Evolutionary conservation across 2,113 vertebrate species (phyloP), one percentile per base, ranked within the genome.

Genomic region (Andinoacara biseriatus): DNA sequence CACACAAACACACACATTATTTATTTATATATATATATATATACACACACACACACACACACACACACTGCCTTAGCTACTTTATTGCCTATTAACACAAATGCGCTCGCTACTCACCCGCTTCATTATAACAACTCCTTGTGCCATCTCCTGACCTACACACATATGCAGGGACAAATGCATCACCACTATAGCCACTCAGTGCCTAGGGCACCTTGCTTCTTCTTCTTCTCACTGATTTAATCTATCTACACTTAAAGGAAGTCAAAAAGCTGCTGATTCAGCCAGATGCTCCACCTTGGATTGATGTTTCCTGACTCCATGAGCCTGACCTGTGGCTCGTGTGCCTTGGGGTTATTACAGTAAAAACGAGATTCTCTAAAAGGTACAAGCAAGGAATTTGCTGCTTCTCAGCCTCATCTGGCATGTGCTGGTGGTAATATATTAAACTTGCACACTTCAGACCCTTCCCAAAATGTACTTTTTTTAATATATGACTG

Each of bases 221-320:
- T 52, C 54, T 58, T 72, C 82, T 65, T 59, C 54, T 58, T 65
- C 75, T 63, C 52, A 29, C 65, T 87, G 88, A 95, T 94, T 91
- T 79, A 81, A 93, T 93, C 81, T 90, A 86, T 89, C 88, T 88
- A 80, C 89, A 87, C 76, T 87, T 88, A 88, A 91, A 94, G 79
- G 54, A 7, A 81, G 80, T 84, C 78, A 83, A 87, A 92, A 92
- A 93, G 69, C 80, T 92, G 92, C 92, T 90, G 93, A 91, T 81
- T 74, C 90, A 84, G 86, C 87, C 82, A 82, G 84, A 67, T 33
- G 17, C 84, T 74, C 60, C 87, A 90, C 89, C 87, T 91, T 91
- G 87, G 85, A 93, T 80, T 92, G 92, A 93, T 92, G 86, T 81
- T 84, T 74, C 57, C 57, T 46, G 75, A 83, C 88, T 76, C 22